phyloP scores from a whole-genome alignment of 2,888 invertebrate species.

The Tetragonula carbonaria region DNA sequence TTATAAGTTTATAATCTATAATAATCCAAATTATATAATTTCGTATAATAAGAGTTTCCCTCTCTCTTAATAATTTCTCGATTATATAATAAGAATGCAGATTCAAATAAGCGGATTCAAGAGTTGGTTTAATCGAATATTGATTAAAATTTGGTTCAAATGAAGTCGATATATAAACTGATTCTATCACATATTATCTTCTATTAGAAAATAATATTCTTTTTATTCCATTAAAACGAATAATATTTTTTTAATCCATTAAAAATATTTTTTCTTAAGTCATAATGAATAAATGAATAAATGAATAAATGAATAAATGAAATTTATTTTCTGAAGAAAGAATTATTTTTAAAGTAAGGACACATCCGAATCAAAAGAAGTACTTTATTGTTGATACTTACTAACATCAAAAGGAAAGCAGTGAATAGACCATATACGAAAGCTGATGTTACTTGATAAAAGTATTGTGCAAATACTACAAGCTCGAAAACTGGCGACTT shows the following conservation, averaged over 20 bases:
- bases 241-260: neutral
- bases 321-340: neutral
- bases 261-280: neutral
- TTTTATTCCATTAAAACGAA: too few relatives aligned
- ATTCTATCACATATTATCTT: neutral
- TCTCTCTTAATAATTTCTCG: too few relatives aligned
- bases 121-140: too few relatives aligned
- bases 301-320: neutral
- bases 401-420: conserved; percentile 24
- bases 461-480: conserved; percentile 36
- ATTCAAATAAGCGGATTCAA: too few relatives aligned
- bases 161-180: too few relatives aligned
- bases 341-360: neutral
- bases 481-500: conserved; percentile 41
- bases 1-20: too few relatives aligned
- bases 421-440: conserved; percentile 2
- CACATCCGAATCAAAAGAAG: neutral
- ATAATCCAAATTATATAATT: too few relatives aligned
- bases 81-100: too few relatives aligned
- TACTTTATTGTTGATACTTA: neutral
- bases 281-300: neutral
- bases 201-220: neutral
- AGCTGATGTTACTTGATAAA: conserved; percentile 1
- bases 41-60: too few relatives aligned
- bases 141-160: too few relatives aligned